Evolutionary conservation across 2,113 vertebrate species (phyloP).

Genomic region (Falco punctatus): DNA sequence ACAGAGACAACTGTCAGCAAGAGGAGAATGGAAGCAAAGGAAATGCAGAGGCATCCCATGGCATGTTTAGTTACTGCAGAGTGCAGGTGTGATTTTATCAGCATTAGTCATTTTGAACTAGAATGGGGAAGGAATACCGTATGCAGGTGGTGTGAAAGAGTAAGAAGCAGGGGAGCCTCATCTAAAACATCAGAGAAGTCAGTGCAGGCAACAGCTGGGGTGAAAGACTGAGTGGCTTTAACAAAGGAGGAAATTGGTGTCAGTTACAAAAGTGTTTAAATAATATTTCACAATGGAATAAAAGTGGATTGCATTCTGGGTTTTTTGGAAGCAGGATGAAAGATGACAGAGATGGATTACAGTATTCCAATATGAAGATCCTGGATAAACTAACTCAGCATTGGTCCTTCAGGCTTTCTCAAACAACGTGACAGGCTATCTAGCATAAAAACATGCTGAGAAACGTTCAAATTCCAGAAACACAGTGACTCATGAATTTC

Average conservation of each 20-base stretch:
- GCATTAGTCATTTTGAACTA: neutral
- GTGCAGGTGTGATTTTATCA: neutral
- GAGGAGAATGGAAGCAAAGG: neutral
- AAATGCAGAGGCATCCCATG: neutral
- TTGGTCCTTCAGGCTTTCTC: neutral
- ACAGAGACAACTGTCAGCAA: neutral
- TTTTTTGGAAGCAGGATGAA: neutral
- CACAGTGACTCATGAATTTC: slow-evolving; percentile 48
- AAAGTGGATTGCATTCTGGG: neutral
- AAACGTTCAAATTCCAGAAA: slow-evolving; percentile 39
- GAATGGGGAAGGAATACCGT: neutral
- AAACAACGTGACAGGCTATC: neutral
- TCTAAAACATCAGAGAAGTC: neutral
- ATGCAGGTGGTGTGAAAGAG: neutral
- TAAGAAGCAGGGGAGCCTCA: neutral
- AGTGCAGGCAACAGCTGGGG: neutral
- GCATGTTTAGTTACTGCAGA: neutral
- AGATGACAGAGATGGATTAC: neutral
- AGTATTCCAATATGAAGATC: neutral
- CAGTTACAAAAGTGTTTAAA: neutral
- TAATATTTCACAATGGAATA: neutral
- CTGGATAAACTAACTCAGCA: neutral
- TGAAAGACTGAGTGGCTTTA: neutral
- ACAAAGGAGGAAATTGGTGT: neutral
- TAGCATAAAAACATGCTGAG: slow-evolving; percentile 32